Conservation (phyloP, 1,140 invertebrate genomes). For the Lutraria rhynchaena region DNA sequence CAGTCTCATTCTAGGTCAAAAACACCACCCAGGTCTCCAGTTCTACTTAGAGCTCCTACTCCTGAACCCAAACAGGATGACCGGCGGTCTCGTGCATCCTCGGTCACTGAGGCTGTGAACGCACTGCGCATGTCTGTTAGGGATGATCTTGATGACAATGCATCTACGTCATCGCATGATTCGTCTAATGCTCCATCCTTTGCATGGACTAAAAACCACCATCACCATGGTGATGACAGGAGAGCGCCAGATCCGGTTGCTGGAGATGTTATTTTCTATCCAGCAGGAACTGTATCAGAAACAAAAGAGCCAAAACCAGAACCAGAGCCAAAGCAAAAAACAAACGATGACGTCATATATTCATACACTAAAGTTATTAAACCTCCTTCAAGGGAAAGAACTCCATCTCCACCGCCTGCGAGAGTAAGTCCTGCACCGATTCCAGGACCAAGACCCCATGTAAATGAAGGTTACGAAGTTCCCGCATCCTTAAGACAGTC, state of each 20-base stretch:
- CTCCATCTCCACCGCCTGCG: neutral
- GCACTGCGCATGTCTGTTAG: slow-evolving; percentile 40
- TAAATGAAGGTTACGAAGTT: slow-evolving; percentile 46
- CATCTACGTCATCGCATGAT: neutral
- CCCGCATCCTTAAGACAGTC: slow-evolving; percentile 19
- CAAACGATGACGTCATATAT: slow-evolving; percentile 31
- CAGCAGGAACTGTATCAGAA: neutral
- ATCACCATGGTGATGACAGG: neutral
- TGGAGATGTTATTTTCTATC: slow-evolving; percentile 49
- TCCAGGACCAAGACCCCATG: neutral
- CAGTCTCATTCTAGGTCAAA: neutral
- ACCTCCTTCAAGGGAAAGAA: slow-evolving; percentile 8
- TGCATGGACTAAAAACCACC: slow-evolving; percentile 7
- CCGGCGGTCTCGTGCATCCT: slow-evolving; percentile 28
- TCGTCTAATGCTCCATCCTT: slow-evolving; percentile 49
- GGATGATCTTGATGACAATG: slow-evolving; percentile 2
- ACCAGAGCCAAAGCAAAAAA: slow-evolving; percentile 1
- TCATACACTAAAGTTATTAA: slow-evolving; percentile 41
- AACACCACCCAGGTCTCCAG: neutral
- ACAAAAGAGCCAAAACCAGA: neutral
- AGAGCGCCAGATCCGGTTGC: slow-evolving; percentile 25
- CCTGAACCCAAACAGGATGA: neutral
- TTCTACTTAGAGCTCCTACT: neutral
- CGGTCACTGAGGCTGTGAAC: slow-evolving; percentile 44
- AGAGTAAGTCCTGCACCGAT: slow-evolving; percentile 7